phyloP scores from a whole-genome alignment of 2,888 invertebrate species.

The Diaprepes abbreviatus region DNA sequence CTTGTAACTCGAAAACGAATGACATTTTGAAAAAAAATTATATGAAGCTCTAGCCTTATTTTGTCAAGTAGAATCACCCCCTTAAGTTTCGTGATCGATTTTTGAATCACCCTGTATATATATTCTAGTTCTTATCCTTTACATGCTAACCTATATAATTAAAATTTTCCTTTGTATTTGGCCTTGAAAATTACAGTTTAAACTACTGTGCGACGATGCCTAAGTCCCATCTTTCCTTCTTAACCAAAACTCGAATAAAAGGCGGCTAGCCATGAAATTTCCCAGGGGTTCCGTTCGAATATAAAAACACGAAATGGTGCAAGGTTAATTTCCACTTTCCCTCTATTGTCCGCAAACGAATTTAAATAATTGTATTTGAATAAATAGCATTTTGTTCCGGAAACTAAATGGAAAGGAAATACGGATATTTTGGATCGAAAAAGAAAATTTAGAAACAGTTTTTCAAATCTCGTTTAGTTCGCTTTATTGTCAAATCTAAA shows the following conservation, averaged over 20 bases:
- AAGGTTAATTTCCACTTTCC: constrained; percentile 11
- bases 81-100: no score
- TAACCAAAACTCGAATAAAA: constrained; percentile 1
- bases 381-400: neutral
- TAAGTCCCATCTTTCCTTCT: neutral
- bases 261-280: constrained; percentile 35
- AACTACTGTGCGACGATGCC: neutral
- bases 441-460: no score
- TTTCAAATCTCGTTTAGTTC: no score
- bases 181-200: neutral
- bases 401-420: neutral
- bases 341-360: neutral
- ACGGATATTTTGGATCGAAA: no score
- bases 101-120: no score
- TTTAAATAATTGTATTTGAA: constrained; percentile 15
- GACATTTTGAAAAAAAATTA: no score
- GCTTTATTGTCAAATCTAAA: no score
- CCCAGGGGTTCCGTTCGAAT: constrained; percentile 32
- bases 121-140: no score
- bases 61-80: no score
- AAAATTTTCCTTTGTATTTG: neutral
- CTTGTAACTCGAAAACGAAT: no score
- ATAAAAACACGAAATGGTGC: constrained; percentile 19
- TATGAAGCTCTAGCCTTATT: no score
- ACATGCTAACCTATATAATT: no score